These are phyloP conservation scores for Lepus timidus DNA, from an alignment of 2,113 vertebrate species.

Conservation along the genomic window DNA sequence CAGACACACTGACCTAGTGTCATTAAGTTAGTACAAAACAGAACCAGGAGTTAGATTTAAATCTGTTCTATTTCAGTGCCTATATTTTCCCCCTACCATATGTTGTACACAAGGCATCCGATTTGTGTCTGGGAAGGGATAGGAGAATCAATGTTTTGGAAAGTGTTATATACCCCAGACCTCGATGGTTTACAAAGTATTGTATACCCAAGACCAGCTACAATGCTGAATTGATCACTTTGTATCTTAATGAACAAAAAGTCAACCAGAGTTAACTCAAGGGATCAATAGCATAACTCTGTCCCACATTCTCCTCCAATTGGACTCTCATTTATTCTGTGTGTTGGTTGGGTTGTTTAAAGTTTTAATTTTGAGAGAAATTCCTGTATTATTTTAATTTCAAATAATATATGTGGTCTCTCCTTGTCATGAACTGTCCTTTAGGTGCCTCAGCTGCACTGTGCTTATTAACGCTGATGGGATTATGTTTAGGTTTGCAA, in stretches of 20 bases:
- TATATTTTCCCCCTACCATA: not conserved
- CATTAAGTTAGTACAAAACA: conserved; percentile 23
- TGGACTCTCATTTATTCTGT: not conserved
- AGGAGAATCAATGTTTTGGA: conserved; percentile 8
- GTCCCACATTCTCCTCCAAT: not conserved
- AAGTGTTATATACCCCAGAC: not conserved
- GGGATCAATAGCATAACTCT: not conserved
- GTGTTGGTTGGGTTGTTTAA: conserved; percentile 11
- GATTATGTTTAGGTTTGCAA: conserved; percentile 29
- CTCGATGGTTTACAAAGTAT: too few species aligned
- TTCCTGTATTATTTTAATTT: conserved; percentile 53
- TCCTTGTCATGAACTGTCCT: not conserved
- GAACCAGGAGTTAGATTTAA: not conserved
- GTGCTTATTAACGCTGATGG: conserved; percentile 44
- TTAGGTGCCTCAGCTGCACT: not conserved
- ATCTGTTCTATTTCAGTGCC: not conserved
- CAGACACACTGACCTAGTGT: not conserved
- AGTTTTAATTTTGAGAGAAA: conserved; percentile 31
- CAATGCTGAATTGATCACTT: not conserved
- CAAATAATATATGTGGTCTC: not conserved
- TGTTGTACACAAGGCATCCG: not conserved
- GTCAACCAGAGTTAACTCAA: not conserved
- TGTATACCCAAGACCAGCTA: not conserved
- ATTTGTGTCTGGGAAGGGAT: not conserved
- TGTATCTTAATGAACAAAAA: conserved; percentile 36